Evolutionary conservation across 2,113 vertebrate genomes (phyloP), one percentile per base, ranked within the genome.

Genomic region (Stegostoma tigrinum): DNA sequence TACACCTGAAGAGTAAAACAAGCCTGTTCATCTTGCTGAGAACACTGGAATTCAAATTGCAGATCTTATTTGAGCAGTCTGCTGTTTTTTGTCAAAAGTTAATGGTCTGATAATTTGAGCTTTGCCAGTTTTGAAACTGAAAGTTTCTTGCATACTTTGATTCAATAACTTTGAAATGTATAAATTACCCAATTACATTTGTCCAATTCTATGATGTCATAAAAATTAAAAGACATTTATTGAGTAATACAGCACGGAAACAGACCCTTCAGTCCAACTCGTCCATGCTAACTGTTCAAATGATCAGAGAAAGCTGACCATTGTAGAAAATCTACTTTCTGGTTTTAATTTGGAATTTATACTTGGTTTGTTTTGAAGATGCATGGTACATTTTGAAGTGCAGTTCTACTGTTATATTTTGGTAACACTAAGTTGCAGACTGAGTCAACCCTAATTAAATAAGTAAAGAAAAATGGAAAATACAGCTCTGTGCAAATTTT

Each of bases 361-460:
- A 95, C 24, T 95, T 68, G 34, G 38, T 94, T 94, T 70, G 38
- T 70, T 48, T 95, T 72, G 42, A 72, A 95, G 42, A 17, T 72
- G 38, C 94, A 95, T 75, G 94, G 94, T 95, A 95, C 94, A 95
- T 95, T 95, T 95, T 72, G 75, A 95, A 95, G 94, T 95, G 94
- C 94, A 95, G 67, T 95, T 95, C 94, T 95, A 95, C 94, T 95
- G 94, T 72, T 95, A 48, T 95, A 70, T 95, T 95, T 70, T 52
- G 48, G 66, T 72, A 67, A 95, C 67, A 95, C 94, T 48, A 95
- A 70, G 94, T 90, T 67, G 17, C 94, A 72, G 94, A 95, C 30
- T 42, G 68, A 75, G 45, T 70, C 68, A 42, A 95, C 66, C 67
- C 67, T 34, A 30, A 95, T 95, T 45, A 72, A 72, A 95, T 94